phyloP scores from a whole-genome alignment of 2,888 invertebrate species.

The Marasmarcha lunaedactyla region DNA sequence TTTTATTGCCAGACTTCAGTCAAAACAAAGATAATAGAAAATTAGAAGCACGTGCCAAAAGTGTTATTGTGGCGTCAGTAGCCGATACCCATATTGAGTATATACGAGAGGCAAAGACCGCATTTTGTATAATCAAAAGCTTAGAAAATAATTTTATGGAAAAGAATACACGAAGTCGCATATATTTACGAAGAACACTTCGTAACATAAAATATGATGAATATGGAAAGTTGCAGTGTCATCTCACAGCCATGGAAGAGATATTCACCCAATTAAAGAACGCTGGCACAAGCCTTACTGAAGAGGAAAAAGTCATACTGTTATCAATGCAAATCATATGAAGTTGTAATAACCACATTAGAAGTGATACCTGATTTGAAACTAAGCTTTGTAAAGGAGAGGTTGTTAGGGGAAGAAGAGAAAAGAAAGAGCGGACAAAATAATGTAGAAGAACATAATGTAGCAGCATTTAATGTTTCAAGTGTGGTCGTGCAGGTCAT shows the following conservation, averaged over 20 bases:
- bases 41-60: neutral
- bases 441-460: neutral
- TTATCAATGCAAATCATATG: constrained; percentile 5
- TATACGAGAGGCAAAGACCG: neutral
- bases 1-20: no score
- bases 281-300: neutral
- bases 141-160: neutral
- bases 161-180: neutral
- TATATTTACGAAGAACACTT: neutral
- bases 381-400: constrained; percentile 5
- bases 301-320: constrained; percentile 6
- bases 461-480: constrained; percentile 1
- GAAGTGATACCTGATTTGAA: constrained; percentile 1
- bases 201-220: neutral
- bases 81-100: neutral
- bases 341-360: constrained; percentile 1
- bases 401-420: constrained; percentile 9
- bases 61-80: neutral
- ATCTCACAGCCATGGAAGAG: neutral
- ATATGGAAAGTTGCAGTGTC: constrained; percentile 1
- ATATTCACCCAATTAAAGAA: constrained; percentile 1
- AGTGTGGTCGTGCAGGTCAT: constrained; percentile 3
- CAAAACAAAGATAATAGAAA: neutral
- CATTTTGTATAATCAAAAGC: neutral
- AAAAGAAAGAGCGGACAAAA: constrained; percentile 2